These are phyloP conservation scores for Cryptotis parvus DNA, from an alignment of 2,113 vertebrate genomes.

Conservation along the genomic window DNA sequence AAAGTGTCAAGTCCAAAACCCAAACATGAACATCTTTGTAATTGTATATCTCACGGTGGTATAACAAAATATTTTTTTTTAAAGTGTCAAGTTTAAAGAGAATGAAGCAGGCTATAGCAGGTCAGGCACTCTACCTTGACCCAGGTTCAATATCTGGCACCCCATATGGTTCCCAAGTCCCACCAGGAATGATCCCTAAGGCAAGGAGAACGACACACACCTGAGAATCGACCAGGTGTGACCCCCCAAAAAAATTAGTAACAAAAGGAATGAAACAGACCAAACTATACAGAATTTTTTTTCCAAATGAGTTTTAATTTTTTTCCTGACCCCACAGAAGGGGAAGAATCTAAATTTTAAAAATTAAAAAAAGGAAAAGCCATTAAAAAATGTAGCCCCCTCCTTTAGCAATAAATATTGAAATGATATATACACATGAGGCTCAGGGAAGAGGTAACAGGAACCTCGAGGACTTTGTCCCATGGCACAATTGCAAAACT, in stretches of 20 bases:
- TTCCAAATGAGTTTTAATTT: conserved; percentile 77
- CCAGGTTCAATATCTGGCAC: too few relatives aligned
- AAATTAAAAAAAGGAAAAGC: conserved; percentile 72
- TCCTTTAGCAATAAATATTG: conserved; percentile 80
- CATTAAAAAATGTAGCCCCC: conserved; percentile 60
- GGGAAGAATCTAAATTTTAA: conserved; percentile 59
- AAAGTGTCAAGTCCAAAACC: too few relatives aligned
- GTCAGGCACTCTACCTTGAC: too few relatives aligned
- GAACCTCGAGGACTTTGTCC: conserved; percentile 22
- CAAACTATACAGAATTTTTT: conserved; percentile 44
- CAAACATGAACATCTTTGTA: too few relatives aligned
- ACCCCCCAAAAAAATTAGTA: too few relatives aligned
- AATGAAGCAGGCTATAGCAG: conserved; percentile 39
- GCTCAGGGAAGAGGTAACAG: conserved; percentile 65
- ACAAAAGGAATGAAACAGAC: background rate
- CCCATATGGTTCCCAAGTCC: too few relatives aligned
- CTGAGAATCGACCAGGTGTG: too few relatives aligned
- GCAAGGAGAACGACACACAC: too few relatives aligned
- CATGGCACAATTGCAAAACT: conserved; percentile 43
- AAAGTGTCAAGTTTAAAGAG: conserved; percentile 5
- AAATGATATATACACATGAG: conserved; percentile 76
- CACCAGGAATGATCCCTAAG: too few relatives aligned
- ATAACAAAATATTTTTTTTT: too few relatives aligned
- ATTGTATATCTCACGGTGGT: too few relatives aligned
- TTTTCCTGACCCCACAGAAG: conserved; percentile 53